Percentiles rank a stretch among this genome's conserved stretches.
Evolutionary conservation across 2,113 vertebrate species (phyloP).

Genomic region (Cyphomyrus plagiostoma): DNA sequence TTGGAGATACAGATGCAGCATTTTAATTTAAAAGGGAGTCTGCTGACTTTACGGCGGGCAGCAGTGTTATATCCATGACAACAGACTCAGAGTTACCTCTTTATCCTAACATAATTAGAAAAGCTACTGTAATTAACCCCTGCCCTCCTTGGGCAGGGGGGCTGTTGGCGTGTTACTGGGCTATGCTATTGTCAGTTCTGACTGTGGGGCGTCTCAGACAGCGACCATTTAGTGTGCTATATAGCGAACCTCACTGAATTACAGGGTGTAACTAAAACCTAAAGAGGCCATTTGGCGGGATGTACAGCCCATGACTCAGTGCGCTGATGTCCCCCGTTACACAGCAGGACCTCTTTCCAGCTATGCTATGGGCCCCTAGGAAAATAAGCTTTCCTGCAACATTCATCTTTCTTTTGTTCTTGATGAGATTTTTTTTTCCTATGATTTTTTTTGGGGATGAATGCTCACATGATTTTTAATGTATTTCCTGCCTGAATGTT

Average conservation of each 20-base stretch:
- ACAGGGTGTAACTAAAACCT: conserved; percentile 39
- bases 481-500: background rate
- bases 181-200: conserved; percentile 8
- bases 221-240: conserved; percentile 42
- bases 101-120: background rate
- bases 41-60: background rate
- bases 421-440: background rate
- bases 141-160: background rate
- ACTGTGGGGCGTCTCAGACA: conserved; percentile 30
- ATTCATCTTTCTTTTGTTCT: background rate
- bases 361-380: background rate
- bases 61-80: background rate
- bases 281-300: conserved; percentile 47
- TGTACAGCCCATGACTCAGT: conserved; percentile 50
- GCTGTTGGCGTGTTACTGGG: background rate
- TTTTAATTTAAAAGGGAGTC: conserved; percentile 22
- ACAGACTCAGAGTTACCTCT: background rate
- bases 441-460: background rate
- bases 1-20: background rate
- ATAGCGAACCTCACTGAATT: conserved; percentile 35
- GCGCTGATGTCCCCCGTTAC: conserved; percentile 47
- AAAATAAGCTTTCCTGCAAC: background rate
- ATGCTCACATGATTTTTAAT: background rate
- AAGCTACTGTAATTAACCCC: background rate
- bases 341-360: conserved; percentile 34